Base-by-base conservation (phyloP, 1,140 invertebrate species). In the Campodea augens region DNA sequence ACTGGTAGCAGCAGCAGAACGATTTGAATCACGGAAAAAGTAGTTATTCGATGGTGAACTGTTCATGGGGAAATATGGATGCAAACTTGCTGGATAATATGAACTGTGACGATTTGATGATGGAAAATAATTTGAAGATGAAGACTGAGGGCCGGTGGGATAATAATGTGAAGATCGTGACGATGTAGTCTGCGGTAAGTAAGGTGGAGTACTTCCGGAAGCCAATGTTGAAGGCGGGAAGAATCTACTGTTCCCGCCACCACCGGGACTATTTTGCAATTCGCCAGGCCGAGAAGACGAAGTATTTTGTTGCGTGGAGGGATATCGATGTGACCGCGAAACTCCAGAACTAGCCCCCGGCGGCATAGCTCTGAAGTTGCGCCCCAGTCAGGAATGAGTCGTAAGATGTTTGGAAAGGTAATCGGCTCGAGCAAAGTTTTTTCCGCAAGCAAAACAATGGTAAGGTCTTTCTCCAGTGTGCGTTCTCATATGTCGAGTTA, bases 401-500 rank as follows among this genome's bases (percentile, higher is more conserved):
- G 83, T 87, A 45, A 88, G 69, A 60, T 88, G 84, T 62, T 88
- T 88, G 48, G 82, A 86, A n/a, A 88, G 71, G 54, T 88, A 88
- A 57, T 88, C 84, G 23, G 83, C 84, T 5, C 84, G 64, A 7
- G 83, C 84, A 64, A 89, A 89, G 58, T 82, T 86, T 59, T 88
- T 88, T 50, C 83, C 83, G 62, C 86, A 89, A 59, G 83, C 81
- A 60, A 88, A 82, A 62, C 84, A 89, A 56, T 84, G 86, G 60
- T 80, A 91, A 38, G 79, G 87, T 53, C 81, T 70, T 59, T 85
- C 80, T 21, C 83, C 84, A 0, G 83, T 88, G 60, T 88, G 83
- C 41, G 87, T 87, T 42, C 83, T 70, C 25, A 87, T 64, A 57
- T 89, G 84, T 5, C 84, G 75, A 1, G 83, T 87, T 43, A 89